phyloP scores from a whole-genome alignment of 2,888 invertebrate species.

The Steinernema carpocapsae region DNA sequence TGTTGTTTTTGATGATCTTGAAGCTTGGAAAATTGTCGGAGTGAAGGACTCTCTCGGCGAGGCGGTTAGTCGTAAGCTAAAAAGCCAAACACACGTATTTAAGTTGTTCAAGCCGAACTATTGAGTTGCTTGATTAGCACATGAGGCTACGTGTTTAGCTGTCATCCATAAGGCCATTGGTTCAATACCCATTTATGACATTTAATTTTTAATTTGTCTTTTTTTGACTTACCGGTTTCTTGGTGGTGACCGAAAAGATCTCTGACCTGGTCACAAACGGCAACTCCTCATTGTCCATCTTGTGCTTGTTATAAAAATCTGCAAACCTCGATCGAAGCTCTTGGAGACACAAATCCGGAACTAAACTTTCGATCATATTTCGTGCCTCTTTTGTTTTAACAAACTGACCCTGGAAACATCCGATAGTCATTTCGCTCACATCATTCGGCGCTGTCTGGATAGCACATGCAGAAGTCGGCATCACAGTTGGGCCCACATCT shows the following conservation, averaged over 20 bases:
- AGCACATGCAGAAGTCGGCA: constrained; percentile 61
- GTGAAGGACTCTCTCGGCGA: neutral
- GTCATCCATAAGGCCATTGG: neutral
- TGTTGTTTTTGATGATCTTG: constrained; percentile 35
- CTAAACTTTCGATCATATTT: constrained; percentile 38
- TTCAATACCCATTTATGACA: neutral
- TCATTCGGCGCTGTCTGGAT: constrained; percentile 53
- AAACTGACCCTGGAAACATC: constrained; percentile 49
- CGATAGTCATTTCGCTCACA: constrained; percentile 52
- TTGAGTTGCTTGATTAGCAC: too few species aligned
- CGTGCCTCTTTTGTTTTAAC: too few species aligned
- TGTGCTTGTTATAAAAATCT: constrained; percentile 44
- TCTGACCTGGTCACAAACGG: neutral
- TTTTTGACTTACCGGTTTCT: constrained; percentile 16
- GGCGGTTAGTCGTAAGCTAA: neutral
- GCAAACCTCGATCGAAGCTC: constrained; percentile 54
- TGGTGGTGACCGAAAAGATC: constrained; percentile 3
- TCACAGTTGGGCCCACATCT: constrained; percentile 39
- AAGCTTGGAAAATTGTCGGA: constrained; percentile 13
- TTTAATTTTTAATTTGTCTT: too few species aligned
- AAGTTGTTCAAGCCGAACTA: too few species aligned
- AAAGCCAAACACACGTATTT: too few species aligned
- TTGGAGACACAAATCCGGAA: constrained; percentile 52
- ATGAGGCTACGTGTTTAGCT: neutral
- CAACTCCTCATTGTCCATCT: neutral